These are phyloP conservation scores for Cabera pusaria DNA, from an alignment of 2,888 invertebrate genomes.

Conservation along the genomic window DNA sequence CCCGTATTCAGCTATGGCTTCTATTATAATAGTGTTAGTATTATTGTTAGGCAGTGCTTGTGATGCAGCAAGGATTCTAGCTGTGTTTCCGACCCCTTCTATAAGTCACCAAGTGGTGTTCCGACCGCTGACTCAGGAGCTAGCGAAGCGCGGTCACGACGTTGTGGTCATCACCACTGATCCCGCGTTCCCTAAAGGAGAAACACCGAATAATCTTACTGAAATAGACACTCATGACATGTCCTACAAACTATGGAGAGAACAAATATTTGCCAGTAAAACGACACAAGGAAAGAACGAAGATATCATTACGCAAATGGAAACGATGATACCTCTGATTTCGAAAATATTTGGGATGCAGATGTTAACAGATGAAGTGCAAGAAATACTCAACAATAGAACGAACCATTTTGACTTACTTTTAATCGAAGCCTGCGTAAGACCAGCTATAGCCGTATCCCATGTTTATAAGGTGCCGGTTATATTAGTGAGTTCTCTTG, in stretches of 20 bases:
- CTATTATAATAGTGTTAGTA: conserved; percentile 1
- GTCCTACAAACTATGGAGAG: conserved; percentile 15
- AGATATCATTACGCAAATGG: conserved; percentile 13
- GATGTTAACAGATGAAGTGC: conserved; percentile 14
- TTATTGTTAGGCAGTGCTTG: background rate
- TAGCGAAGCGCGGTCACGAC: conserved; percentile 54
- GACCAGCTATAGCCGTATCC: conserved; percentile 23
- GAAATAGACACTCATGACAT: conserved; percentile 36
- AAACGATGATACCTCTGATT: conserved; percentile 7
- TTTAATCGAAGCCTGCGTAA: conserved; percentile 29
- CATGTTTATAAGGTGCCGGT: conserved; percentile 30
- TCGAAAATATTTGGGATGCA: conserved; percentile 15
- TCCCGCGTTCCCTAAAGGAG: conserved; percentile 35
- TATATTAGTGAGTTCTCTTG: conserved; percentile 28
- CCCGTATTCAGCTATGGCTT: too few species aligned
- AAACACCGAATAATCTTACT: conserved; percentile 37
- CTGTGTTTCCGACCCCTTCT: conserved; percentile 43
- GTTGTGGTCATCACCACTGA: conserved; percentile 49
- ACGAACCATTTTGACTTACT: conserved; percentile 29
- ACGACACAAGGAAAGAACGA: conserved; percentile 3
- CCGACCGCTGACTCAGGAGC: conserved; percentile 42
- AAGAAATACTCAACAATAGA: conserved; percentile 13
- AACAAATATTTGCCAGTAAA: conserved; percentile 4
- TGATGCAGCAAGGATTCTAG: conserved; percentile 40
- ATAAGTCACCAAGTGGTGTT: conserved; percentile 56